phyloP scores from a whole-genome alignment of 1,140 invertebrate genomes.

The Macrosteles quadrilineatus region DNA sequence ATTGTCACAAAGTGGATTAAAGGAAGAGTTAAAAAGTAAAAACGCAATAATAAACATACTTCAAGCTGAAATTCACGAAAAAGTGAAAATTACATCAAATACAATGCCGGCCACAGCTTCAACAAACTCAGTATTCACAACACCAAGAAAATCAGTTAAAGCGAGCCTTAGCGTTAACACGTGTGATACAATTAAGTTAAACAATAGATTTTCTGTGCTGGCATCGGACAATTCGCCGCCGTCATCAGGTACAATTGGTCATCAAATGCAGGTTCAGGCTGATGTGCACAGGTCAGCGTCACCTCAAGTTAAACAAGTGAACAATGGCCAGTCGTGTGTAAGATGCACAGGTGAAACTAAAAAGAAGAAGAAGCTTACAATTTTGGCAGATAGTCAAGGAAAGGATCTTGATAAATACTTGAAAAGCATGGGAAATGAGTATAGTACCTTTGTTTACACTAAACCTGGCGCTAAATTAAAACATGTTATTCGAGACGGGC shows the following conservation, averaged over 20 bases:
- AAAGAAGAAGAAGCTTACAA: not conserved
- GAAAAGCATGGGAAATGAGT: not conserved
- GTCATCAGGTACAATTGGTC: not conserved
- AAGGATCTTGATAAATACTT: not conserved
- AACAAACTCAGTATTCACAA: not conserved
- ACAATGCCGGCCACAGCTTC: not conserved
- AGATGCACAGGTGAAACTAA: not conserved
- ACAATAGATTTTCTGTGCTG: conserved; percentile 1
- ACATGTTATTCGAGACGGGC: conserved; percentile 11
- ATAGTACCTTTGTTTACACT: not conserved
- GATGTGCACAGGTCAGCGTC: not conserved
- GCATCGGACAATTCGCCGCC: not conserved
- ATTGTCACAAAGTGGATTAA: not conserved
- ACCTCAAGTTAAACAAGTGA: not conserved
- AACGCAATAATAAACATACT: not conserved
- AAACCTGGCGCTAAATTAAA: conserved; percentile 15
- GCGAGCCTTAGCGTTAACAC: not conserved
- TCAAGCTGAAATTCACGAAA: not conserved
- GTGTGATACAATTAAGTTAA: not conserved
- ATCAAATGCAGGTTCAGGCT: not conserved
- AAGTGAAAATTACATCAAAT: not conserved
- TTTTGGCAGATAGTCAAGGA: conserved; percentile 18
- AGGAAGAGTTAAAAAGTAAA: conserved; percentile 3
- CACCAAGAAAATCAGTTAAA: not conserved
- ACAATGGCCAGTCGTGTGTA: not conserved